These are phyloP conservation scores for Platyrinchus mystaceus DNA, from an alignment of 2,797 vertebrate species.

Conservation along the genomic window DNA sequence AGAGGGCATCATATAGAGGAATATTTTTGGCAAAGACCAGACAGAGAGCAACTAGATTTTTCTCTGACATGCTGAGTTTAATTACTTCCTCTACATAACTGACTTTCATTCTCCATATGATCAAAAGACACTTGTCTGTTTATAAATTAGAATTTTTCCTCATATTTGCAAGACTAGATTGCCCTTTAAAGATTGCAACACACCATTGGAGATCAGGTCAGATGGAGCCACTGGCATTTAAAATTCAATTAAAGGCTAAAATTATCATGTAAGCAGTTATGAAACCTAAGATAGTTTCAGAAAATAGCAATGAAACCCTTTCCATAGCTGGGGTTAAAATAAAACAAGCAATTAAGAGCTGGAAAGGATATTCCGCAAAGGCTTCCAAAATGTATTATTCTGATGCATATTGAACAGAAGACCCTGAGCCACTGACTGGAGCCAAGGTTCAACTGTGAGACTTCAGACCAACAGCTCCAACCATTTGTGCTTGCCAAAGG, in stretches of 20 bases:
- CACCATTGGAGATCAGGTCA: not conserved
- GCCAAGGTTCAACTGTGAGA: not conserved
- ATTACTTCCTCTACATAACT: not conserved
- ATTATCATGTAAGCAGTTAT: not conserved
- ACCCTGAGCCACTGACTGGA: not conserved
- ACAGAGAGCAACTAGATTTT: not conserved
- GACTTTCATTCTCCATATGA: not conserved
- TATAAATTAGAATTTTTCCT: not conserved
- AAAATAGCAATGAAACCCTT: not conserved
- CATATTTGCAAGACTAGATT: not conserved
- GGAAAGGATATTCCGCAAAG: not conserved
- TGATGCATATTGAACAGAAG: not conserved
- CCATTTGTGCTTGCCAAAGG: not conserved
- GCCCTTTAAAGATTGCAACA: not conserved
- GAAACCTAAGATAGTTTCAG: not conserved
- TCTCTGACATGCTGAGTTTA: not conserved
- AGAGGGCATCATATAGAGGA: not conserved
- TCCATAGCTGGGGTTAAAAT: not conserved
- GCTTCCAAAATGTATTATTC: not conserved
- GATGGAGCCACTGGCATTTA: not conserved
- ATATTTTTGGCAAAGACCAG: not conserved
- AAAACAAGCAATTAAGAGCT: not conserved
- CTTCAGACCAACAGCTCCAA: not conserved
- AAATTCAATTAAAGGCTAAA: conserved; percentile 12
- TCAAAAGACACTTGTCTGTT: not conserved